phyloP scores from a whole-genome alignment of 2,113 vertebrate genomes.

The Strigops habroptila region DNA sequence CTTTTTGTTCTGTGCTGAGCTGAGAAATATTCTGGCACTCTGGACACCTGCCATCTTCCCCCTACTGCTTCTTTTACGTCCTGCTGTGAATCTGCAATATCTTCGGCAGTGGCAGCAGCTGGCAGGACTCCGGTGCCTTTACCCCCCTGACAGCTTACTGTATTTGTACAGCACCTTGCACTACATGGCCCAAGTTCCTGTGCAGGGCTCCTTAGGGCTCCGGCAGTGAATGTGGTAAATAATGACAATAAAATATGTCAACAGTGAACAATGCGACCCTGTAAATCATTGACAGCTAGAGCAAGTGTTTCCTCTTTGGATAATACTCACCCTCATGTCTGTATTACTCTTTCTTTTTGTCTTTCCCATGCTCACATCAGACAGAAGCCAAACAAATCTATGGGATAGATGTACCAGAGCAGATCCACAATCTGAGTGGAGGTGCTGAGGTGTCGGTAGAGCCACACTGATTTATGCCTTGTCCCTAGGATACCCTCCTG shows the following conservation, averaged over 20 bases:
- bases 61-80: constrained; percentile 51
- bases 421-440: background rate
- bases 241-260: constrained; percentile 51
- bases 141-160: background rate
- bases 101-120: constrained; percentile 56
- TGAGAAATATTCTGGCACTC: constrained; percentile 48
- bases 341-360: constrained; percentile 19
- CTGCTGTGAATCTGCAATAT: constrained; percentile 50
- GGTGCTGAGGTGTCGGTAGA: background rate
- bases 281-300: constrained; percentile 54
- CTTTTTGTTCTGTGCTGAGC: constrained; percentile 65
- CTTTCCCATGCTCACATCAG: background rate
- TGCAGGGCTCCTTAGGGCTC: background rate
- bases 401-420: background rate
- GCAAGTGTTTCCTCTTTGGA: constrained; percentile 38
- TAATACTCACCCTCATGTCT: constrained; percentile 29
- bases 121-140: background rate
- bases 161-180: constrained; percentile 31
- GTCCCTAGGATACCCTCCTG: background rate
- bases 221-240: constrained; percentile 4
- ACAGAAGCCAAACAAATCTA: background rate
- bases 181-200: background rate
- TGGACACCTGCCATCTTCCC: constrained; percentile 65
- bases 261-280: constrained; percentile 34
- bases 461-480: background rate